Conservation (phyloP, 2,113 vertebrate genomes). For the Notothenia coriiceps region DNA sequence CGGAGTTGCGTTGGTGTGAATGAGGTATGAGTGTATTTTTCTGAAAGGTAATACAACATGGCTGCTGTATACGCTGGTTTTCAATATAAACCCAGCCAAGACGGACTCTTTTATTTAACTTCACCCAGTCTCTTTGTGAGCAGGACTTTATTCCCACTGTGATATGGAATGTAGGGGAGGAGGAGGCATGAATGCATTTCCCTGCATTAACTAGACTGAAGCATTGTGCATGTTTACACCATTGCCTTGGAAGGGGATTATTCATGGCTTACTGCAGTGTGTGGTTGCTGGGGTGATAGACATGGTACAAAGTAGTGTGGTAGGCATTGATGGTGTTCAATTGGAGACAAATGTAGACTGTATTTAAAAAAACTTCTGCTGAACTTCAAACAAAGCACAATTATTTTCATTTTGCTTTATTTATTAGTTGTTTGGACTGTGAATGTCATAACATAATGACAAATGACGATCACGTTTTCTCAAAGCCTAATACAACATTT, state of each 20-base stretch:
- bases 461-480: background rate
- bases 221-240: conserved; percentile 75
- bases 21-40: background rate
- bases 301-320: conserved; percentile 29
- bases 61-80: background rate
- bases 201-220: conserved; percentile 48
- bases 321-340: background rate
- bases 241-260: conserved; percentile 69
- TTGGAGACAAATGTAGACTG: background rate
- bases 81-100: background rate
- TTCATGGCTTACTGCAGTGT: conserved; percentile 62
- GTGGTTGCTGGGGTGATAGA: conserved; percentile 38
- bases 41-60: background rate
- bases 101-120: background rate
- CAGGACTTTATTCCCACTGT: conserved; percentile 55
- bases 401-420: too few relatives aligned
- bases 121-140: conserved; percentile 43
- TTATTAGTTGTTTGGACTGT: too few relatives aligned
- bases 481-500: background rate
- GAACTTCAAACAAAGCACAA: too few relatives aligned
- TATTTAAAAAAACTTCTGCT: background rate
- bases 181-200: conserved; percentile 53
- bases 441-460: too few relatives aligned
- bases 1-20: too few relatives aligned
- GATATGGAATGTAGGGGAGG: conserved; percentile 65